A percentile compares a stretch with the other conserved stretches of the same genome.
phyloP scores from a whole-genome alignment of 64 coral and sea anemone species.

The Astreopora myriophthalma region DNA sequence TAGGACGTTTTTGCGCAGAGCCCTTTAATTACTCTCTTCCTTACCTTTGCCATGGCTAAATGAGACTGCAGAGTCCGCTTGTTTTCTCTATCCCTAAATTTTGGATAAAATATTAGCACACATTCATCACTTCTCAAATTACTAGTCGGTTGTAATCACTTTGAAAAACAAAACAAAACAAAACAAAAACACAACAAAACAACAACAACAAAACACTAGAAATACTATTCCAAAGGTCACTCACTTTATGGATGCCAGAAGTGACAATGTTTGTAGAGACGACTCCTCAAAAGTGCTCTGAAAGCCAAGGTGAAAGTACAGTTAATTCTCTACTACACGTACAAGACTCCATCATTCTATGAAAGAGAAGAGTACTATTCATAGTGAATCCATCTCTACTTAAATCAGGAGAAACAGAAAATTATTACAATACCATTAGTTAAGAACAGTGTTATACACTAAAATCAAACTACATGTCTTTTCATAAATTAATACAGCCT shows the following conservation, averaged over 20 bases:
- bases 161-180: too few species aligned
- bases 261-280: constrained; percentile 75
- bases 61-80: constrained; percentile 65
- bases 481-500: too few species aligned
- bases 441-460: too few species aligned
- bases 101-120: not conserved
- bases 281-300: constrained; percentile 52
- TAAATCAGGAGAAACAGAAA: too few species aligned
- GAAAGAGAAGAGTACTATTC: too few species aligned
- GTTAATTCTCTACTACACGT: too few species aligned
- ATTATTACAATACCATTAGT: too few species aligned
- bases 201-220: not conserved
- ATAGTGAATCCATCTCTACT: too few species aligned
- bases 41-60: constrained; percentile 65
- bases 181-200: not conserved
- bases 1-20: too few species aligned
- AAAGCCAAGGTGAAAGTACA: not conserved
- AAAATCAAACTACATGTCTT: too few species aligned
- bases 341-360: too few species aligned
- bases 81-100: constrained; percentile 69
- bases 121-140: not conserved
- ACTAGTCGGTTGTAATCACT: not conserved
- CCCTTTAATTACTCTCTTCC: not conserved
- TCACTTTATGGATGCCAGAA: constrained; percentile 86
- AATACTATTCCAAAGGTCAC: not conserved